Base-by-base conservation (phyloP, 2,888 invertebrate species). In the Drosophila kambysellisi region DNA sequence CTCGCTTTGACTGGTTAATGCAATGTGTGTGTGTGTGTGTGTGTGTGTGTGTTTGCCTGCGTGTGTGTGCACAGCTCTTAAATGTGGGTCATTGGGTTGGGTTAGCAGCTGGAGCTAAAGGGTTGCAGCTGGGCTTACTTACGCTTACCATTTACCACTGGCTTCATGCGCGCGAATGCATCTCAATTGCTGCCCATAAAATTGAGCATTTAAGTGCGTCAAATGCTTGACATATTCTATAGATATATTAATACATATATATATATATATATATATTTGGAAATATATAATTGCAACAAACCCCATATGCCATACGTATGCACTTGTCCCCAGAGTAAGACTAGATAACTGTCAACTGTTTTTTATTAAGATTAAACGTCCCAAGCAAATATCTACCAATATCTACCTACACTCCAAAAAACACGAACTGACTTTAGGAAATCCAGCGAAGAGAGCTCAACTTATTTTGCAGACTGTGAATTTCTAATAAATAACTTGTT, bases 31-130 rank as follows among this genome's bases (percentile, higher is more conserved):
- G 46, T 46, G 20, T 39, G 37, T n/a, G 3, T 56, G 39, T 25
- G 25, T 33, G 20, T 33, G 4, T 54, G 37, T 65, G 32, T 46
- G 59, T 41, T 25, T 25, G 25, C 25, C 25, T 25, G 25, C 25
- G 39, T 46, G 37, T 37, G 39, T 46, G 56, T 33, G 41, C 37
- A 29, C 17, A 62, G 60, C 62, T 35, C 63, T 79, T 63, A 72
- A 73, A 86, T 85, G 71, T 89, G 79, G 86, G 90, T 86, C 86
- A 89, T 75, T 74, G 71, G 70, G 62, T 63, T 41, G 32, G 17
- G n/a, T 11, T 43, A n/a, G 30, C 41, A 33, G 62, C 39, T 35
- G 17, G 39, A 30, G 33, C 43, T 30, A 29, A 29, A 25, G 53
- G 32, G 35, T 52, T 56, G 46, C 32, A 68, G 29, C 29, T 50